These are phyloP conservation scores for Fissipunctia ypsillon DNA, from an alignment of 2,888 invertebrate genomes.

Conservation along the genomic window DNA sequence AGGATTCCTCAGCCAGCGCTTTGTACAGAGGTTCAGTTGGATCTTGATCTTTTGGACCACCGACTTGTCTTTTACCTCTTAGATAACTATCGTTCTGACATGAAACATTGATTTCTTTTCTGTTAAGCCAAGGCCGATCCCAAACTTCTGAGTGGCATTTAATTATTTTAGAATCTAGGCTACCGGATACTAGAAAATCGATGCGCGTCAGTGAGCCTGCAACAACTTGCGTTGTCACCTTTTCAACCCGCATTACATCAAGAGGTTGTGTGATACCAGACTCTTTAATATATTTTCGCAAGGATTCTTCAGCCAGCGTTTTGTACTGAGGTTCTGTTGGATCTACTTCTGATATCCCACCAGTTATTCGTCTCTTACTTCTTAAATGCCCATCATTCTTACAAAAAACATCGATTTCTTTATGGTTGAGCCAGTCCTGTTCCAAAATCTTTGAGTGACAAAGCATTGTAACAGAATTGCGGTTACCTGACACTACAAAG, in stretches of 20 bases:
- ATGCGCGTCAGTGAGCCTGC: conserved; percentile 58
- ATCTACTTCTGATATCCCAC: not conserved
- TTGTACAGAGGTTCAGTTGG: not conserved
- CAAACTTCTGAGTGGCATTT: not conserved
- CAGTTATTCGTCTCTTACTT: not conserved
- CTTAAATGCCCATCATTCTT: not conserved
- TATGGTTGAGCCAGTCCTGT: not conserved
- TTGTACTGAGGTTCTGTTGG: too few species aligned
- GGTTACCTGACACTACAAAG: conserved; percentile 47
- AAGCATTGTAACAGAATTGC: not conserved
- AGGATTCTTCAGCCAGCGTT: conserved; percentile 62
- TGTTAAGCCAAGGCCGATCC: rapidly evolving
- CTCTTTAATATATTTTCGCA: conserved; percentile 56
- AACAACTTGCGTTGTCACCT: conserved; percentile 67
- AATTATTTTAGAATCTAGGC: not conserved
- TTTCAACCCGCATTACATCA: conserved; percentile 47
- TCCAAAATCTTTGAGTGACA: conserved; percentile 13
- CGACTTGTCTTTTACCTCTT: not conserved
- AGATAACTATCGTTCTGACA: not conserved
- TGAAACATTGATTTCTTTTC: not conserved
- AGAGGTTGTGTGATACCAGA: conserved; percentile 33
- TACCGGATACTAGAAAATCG: not conserved
- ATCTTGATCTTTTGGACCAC: not conserved
- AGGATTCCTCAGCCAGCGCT: conserved; percentile 38
- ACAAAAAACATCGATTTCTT: conserved; percentile 21